Percentiles rank a stretch among this genome's conserved stretches.
Evolutionary conservation across 2,797 vertebrate species (phyloP).

Genomic region (Chelmon rostratus): DNA sequence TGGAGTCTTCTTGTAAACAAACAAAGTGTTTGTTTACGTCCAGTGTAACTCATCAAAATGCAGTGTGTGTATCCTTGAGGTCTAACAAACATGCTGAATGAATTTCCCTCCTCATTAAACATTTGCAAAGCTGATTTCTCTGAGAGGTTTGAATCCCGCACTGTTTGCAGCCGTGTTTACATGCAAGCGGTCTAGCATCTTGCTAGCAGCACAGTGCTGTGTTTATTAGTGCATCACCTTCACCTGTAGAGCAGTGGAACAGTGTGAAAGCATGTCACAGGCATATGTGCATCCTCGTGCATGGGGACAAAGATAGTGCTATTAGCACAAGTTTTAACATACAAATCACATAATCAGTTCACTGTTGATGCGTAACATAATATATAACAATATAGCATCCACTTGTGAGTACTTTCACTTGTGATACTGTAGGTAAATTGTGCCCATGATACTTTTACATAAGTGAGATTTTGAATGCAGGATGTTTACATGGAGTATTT

Average conservation of each 20-base stretch:
- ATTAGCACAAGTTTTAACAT: neutral
- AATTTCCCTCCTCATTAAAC: neutral
- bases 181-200: neutral
- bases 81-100: conserved; percentile 1
- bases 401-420: too few species aligned
- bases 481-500: neutral
- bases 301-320: neutral
- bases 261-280: neutral
- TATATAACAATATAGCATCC: neutral
- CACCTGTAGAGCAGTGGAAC: neutral
- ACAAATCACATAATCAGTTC: neutral
- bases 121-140: neutral
- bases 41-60: neutral
- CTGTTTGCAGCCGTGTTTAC: neutral
- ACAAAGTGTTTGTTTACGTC: neutral
- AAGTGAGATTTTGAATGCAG: neutral
- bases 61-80: neutral
- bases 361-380: neutral
- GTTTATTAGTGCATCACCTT: neutral
- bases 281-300: neutral
- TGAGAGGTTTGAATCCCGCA: neutral
- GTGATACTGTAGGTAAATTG: too few species aligned
- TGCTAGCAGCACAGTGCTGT: neutral
- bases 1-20: conserved; percentile 1
- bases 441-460: too few species aligned